phyloP scores from a whole-genome alignment of 2,888 invertebrate species.

The Caenorhabditis sinica region DNA sequence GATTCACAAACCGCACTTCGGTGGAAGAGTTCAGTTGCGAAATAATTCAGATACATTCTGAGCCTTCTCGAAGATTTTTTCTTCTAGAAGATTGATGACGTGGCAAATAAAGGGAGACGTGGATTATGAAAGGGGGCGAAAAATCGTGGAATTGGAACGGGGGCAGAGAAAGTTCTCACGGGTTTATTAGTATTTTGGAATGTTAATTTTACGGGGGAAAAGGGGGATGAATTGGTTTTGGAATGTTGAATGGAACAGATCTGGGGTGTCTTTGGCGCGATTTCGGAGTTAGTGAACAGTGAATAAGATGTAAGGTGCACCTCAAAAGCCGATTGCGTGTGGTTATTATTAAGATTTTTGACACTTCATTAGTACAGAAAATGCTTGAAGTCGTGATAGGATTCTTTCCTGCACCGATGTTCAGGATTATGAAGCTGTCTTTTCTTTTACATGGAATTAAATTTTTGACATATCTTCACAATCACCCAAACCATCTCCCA shows the following conservation, averaged over 20 bases:
- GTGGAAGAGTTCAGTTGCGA: conserved; percentile 47
- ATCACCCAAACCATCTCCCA: too few species aligned
- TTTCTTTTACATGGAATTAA: too few species aligned
- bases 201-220: conserved; percentile 7
- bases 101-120: neutral
- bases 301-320: too few species aligned
- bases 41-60: conserved; percentile 49
- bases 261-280: too few species aligned
- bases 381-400: too few species aligned
- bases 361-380: too few species aligned
- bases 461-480: too few species aligned
- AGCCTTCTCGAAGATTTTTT: neutral
- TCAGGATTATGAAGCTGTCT: too few species aligned
- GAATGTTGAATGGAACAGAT: neutral
- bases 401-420: too few species aligned
- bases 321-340: too few species aligned
- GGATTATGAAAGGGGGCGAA: neutral
- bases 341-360: too few species aligned
- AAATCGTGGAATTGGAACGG: neutral
- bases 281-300: too few species aligned
- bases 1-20: conserved; percentile 55
- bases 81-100: neutral
- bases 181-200: conserved; percentile 32
- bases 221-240: neutral
- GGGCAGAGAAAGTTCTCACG: conserved; percentile 18